These are phyloP conservation scores for Blomia tropicalis DNA, from an alignment of 2,888 invertebrate genomes.

Conservation along the genomic window DNA sequence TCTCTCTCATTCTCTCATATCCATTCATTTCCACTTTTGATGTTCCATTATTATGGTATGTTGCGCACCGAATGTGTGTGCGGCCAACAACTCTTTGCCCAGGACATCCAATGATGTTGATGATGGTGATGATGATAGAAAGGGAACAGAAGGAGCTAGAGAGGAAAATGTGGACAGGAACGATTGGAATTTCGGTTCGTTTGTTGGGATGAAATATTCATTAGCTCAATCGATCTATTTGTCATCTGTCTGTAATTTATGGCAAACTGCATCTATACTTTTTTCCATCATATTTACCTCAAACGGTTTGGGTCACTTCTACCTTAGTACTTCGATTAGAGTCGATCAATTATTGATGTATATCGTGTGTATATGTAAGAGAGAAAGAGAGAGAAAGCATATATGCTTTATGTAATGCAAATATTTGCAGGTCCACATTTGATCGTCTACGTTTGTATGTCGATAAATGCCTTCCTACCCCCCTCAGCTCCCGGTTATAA, in stretches of 20 bases:
- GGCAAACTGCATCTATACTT: background rate
- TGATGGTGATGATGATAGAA: background rate
- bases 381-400: too few species aligned
- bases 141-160: too few species aligned
- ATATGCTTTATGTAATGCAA: slow-evolving; percentile 13
- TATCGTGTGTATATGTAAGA: too few species aligned
- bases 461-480: too few species aligned
- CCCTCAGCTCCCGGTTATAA: too few species aligned
- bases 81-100: too few species aligned
- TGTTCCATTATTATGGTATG: background rate
- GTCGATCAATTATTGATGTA: slow-evolving; percentile 1
- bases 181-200: background rate
- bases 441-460: too few species aligned
- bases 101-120: background rate
- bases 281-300: slow-evolving; percentile 9
- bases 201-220: slow-evolving; percentile 2
- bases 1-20: too few species aligned
- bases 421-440: too few species aligned
- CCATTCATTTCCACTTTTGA: too few species aligned
- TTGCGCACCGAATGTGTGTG: background rate
- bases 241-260: background rate
- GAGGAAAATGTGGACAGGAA: too few species aligned
- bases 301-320: background rate
- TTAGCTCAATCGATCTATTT: slow-evolving; percentile 8
- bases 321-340: slow-evolving; percentile 5